Percentiles rank a stretch among this genome's conserved stretches.
Conservation (phyloP, 2,113 vertebrate genomes). For the Dipodomys merriami region DNA sequence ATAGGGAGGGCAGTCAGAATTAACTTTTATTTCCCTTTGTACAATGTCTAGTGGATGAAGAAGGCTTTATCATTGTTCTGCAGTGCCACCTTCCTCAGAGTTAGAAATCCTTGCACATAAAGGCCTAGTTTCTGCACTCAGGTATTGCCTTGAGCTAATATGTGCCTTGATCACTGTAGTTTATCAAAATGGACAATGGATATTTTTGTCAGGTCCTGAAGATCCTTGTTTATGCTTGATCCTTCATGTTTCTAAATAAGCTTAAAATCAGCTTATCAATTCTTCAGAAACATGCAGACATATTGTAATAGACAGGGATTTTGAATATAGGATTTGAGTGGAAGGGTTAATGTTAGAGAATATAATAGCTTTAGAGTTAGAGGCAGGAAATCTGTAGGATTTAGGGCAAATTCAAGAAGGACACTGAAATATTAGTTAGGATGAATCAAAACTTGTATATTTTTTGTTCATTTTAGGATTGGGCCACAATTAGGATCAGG, state of each 20-base stretch:
- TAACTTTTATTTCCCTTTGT: slow-evolving; percentile 3
- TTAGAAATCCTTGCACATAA: no score
- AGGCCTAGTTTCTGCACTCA: not conserved
- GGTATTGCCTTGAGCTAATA: not conserved
- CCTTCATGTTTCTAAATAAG: not conserved
- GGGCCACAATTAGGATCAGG: no score
- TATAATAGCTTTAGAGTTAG: no score
- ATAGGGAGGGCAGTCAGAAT: not conserved
- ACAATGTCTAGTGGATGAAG: not conserved
- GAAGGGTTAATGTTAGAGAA: no score
- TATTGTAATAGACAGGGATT: not conserved
- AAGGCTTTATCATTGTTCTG: not conserved
- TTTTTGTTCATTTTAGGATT: no score
- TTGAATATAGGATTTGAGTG: not conserved
- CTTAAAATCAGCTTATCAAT: not conserved
- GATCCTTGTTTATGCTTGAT: not conserved
- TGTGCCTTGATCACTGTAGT: not conserved
- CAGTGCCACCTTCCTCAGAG: not conserved
- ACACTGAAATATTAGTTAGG: no score
- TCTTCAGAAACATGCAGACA: not conserved
- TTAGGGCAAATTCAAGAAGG: no score
- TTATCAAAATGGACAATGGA: not conserved
- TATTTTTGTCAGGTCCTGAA: not conserved
- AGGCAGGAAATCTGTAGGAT: no score
- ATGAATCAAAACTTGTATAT: no score